A percentile compares a stretch with the other conserved stretches of the same genome.
Evolutionary conservation across 2,888 invertebrate species (phyloP).

Genomic region (Gasteruption jaculator): DNA sequence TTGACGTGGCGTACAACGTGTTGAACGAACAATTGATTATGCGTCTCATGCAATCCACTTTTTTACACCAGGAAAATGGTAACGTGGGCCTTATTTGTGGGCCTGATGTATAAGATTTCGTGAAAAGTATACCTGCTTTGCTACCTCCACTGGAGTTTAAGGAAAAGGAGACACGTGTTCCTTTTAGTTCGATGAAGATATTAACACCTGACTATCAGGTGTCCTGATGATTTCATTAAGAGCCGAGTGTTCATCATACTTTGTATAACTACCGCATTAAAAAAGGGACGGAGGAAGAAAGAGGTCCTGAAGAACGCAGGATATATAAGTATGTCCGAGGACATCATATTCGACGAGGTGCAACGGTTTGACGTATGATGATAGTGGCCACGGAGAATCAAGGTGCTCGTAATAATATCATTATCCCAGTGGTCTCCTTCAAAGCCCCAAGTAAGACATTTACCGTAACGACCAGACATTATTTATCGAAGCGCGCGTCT

Average conservation of each 20-base stretch:
- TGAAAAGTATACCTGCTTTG: no score
- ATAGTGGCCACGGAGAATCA: constrained; percentile 46
- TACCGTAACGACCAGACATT: constrained; percentile 43
- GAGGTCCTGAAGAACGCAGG: constrained; percentile 20
- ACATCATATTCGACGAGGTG: constrained; percentile 22
- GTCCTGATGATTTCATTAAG: constrained; percentile 45
- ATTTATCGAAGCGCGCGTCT: constrained; percentile 37
- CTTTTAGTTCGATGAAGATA: no score
- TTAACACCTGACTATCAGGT: constrained; percentile 41
- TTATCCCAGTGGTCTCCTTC: constrained; percentile 46
- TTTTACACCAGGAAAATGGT: no score
- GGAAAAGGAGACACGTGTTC: no score
- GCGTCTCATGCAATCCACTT: no score
- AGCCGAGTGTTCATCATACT: constrained; percentile 44
- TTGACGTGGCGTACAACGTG: no score
- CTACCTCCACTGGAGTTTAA: no score
- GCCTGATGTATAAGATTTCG: no score
- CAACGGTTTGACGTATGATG: constrained; percentile 48
- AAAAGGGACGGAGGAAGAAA: constrained; percentile 40
- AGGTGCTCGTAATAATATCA: constrained; percentile 50
- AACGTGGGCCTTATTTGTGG: no score
- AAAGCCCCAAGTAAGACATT: constrained; percentile 44
- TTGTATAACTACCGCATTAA: constrained; percentile 42
- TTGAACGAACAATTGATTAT: no score
- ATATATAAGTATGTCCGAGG: constrained; percentile 23